Percentiles rank a stretch among this genome's conserved stretches.
These are phyloP conservation scores for Nothocercus nigrocapillus DNA, from an alignment of 2,113 vertebrate genomes.

Conservation along the genomic window DNA sequence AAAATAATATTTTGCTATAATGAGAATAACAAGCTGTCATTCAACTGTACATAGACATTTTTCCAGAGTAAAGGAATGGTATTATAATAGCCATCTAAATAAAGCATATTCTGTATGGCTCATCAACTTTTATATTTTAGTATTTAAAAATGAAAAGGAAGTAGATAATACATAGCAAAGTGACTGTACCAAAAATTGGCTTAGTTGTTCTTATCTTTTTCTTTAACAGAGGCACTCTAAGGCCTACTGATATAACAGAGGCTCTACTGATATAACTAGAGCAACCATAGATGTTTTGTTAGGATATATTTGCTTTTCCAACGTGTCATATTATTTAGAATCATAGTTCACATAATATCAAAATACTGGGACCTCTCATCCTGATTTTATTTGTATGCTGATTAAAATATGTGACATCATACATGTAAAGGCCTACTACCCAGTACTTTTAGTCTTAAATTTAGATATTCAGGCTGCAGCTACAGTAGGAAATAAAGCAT, in stretches of 20 bases:
- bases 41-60: not conserved
- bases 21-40: not conserved
- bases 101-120: not conserved
- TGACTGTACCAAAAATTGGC: accelerated
- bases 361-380: not conserved
- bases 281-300: not conserved
- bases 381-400: not conserved
- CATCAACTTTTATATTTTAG: not conserved
- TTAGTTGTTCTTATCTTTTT: not conserved
- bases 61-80: not conserved
- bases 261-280: not conserved
- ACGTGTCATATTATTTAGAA: not conserved
- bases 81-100: not conserved
- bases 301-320: not conserved
- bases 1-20: not conserved
- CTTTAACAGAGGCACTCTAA: not conserved
- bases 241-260: not conserved
- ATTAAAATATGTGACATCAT: not conserved
- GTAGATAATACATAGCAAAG: not conserved
- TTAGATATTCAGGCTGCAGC: not conserved
- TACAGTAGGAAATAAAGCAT: not conserved
- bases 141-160: not conserved
- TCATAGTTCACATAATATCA: not conserved
- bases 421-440: not conserved
- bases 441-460: not conserved